Evolutionary conservation across 2,888 invertebrate species (phyloP).

Genomic region (Punctoribates punctum): DNA sequence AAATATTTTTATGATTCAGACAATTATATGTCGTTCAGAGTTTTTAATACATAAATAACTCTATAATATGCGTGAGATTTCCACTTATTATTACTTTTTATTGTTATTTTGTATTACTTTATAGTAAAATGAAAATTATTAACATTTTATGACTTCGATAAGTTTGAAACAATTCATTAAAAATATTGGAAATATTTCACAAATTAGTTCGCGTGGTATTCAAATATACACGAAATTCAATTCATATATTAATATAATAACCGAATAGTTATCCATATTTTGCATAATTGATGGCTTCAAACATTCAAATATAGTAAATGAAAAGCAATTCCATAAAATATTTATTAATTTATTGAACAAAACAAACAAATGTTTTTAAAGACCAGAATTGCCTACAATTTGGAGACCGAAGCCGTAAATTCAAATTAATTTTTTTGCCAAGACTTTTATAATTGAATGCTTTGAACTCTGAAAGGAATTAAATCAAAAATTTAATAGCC

Average conservation of each 20-base stretch:
- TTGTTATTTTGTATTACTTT: too few relatives aligned
- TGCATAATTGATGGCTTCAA: slow-evolving; percentile 16
- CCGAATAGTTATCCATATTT: not conserved
- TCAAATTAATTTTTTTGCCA: too few relatives aligned
- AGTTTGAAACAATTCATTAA: not conserved
- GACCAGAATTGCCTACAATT: not conserved
- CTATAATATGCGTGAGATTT: slow-evolving; percentile 2
- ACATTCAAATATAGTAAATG: not conserved
- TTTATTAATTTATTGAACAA: not conserved
- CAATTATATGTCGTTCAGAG: not conserved
- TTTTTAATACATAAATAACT: not conserved
- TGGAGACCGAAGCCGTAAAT: not conserved
- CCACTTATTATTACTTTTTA: not conserved
- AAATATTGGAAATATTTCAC: not conserved
- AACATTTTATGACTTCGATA: too few relatives aligned
- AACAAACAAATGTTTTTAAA: not conserved
- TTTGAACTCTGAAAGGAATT: too few relatives aligned
- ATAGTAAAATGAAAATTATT: too few relatives aligned
- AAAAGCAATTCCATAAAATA: not conserved
- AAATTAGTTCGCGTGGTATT: not conserved
- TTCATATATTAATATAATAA: not conserved
- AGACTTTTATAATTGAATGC: too few relatives aligned
- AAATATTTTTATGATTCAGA: not conserved
- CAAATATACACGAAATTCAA: not conserved
- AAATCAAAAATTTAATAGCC: too few relatives aligned